Evolutionary conservation across 35 echinoderm and acorn worm genomes (phyloP), one percentile per base, ranked within the genome.

Genomic region (Hemicentrotus pulcherrimus): DNA sequence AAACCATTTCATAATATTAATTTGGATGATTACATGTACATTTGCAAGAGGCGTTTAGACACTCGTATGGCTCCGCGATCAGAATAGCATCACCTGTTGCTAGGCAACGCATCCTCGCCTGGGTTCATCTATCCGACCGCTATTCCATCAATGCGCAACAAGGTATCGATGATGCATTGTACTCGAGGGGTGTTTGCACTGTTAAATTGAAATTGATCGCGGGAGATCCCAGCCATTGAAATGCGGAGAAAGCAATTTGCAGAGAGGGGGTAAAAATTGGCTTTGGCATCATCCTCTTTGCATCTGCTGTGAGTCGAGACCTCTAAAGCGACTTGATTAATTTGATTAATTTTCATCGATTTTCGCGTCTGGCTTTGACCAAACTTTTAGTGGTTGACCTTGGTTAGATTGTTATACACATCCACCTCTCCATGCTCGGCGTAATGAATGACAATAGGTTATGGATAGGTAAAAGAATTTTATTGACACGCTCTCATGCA

Each of bases 311-410:
- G 9, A 30, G 19, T 22, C 65, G 65, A 78, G 65, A n/a, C 65
- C 65, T 28, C 65, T 28, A 78, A 7, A 22, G 88, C 88, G 18
- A 90, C 46, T 90, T 47, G 88, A 90, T 90, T 90, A 90, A 47
- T 47, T 90, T 90, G 88, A 90, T 90, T 90, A 90, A 90, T 90
- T 45, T 47, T 24, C 32, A 90, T 90, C 46, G 88, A 90, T 90
- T 90, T 33, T 90, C 32, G 14, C 92, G 58, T 94, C 48, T 55
- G 47, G 65, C 24, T 78, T 78, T 78, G 24, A 78, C 65, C 28
- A 78, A 78, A 78, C 52, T 59, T 78, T 28, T 78, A 78, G 9
- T 12, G 7, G 65, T 28, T 78, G 65, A 78, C 65, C 65, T 78
- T 78, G 65, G 65, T 78, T 78, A 22, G 65, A 78, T 78, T n/a